Conservation (phyloP, 2,888 invertebrate genomes). For the Drosophila merina region DNA sequence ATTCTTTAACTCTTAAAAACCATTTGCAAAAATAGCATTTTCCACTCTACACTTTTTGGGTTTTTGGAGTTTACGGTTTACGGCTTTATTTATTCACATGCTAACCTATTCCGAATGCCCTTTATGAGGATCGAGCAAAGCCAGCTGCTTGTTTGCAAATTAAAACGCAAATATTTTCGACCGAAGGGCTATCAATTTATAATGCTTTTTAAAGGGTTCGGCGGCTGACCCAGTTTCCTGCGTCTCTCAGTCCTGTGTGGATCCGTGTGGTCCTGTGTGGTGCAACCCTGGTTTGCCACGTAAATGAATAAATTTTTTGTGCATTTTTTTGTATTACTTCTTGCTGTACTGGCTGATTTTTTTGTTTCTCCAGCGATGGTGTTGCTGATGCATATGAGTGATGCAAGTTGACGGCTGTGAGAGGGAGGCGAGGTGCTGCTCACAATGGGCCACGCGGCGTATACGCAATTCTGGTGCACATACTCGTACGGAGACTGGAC, state of each 20-base stretch:
- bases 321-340: conserved; percentile 40
- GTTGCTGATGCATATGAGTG: conserved; percentile 66
- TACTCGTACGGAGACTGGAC: conserved; percentile 44
- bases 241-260: conserved; percentile 30
- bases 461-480: conserved; percentile 55
- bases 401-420: conserved; percentile 53
- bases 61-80: not conserved
- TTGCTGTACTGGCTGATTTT: conserved; percentile 4
- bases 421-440: conserved; percentile 61
- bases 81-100: not conserved
- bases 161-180: conserved; percentile 23
- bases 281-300: conserved; percentile 57
- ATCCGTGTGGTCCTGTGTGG: conserved; percentile 7
- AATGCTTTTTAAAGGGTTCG: conserved; percentile 36
- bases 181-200: conserved; percentile 30
- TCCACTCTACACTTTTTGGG: not conserved
- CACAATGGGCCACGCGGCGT: conserved; percentile 72
- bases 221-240: conserved; percentile 40
- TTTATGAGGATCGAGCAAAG: conserved; percentile 1
- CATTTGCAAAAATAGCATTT: not conserved
- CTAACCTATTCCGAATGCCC: conserved; percentile 17
- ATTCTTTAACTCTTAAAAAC: too few species aligned
- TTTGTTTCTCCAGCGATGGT: conserved; percentile 19
- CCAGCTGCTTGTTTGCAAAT: conserved; percentile 26
- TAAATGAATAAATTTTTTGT: conserved; percentile 72